A percentile compares a stretch with the other conserved stretches of the same genome.
Conservation (phyloP, 2,888 invertebrate species). For the Mythimna lalbum region DNA sequence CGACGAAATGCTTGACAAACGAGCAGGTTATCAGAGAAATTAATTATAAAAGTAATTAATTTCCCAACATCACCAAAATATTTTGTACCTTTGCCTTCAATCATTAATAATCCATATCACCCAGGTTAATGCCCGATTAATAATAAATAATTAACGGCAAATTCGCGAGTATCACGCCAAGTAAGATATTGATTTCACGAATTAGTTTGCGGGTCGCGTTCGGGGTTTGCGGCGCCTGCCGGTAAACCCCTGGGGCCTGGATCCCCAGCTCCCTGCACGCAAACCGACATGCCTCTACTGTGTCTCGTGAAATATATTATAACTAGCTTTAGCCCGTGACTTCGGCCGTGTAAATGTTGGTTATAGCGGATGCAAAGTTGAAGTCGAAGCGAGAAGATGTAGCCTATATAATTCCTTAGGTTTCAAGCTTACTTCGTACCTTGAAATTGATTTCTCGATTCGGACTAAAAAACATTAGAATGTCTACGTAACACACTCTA, state of each 20-base stretch:
- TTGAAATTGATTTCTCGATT: too few species aligned
- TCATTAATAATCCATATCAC: conserved; percentile 2
- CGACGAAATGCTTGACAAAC: too few species aligned
- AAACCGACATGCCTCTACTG: conserved; percentile 28
- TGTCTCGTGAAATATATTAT: conserved; percentile 29
- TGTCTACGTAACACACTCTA: too few species aligned
- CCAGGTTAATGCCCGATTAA: conserved; percentile 16
- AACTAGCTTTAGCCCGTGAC: neutral
- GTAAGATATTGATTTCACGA: conserved; percentile 70
- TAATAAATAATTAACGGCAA: conserved; percentile 43
- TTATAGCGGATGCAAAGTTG: too few species aligned
- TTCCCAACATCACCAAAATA: neutral
- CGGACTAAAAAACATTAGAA: too few species aligned
- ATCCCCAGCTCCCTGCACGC: conserved; percentile 38
- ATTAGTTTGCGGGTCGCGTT: conserved; percentile 74
- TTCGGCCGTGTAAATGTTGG: too few species aligned
- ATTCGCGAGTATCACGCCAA: conserved; percentile 47
- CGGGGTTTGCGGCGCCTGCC: conserved; percentile 60
- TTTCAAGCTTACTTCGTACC: too few species aligned
- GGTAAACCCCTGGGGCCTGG: conserved; percentile 25
- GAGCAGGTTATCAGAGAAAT: too few species aligned
- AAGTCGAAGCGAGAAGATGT: too few species aligned
- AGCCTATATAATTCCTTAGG: too few species aligned
- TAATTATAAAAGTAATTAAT: neutral
- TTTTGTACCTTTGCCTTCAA: neutral